A percentile compares a stretch with the other conserved stretches of the same genome.
phyloP scores from a whole-genome alignment of 2,113 vertebrate species.

The Oncorhynchus tshawytscha region DNA sequence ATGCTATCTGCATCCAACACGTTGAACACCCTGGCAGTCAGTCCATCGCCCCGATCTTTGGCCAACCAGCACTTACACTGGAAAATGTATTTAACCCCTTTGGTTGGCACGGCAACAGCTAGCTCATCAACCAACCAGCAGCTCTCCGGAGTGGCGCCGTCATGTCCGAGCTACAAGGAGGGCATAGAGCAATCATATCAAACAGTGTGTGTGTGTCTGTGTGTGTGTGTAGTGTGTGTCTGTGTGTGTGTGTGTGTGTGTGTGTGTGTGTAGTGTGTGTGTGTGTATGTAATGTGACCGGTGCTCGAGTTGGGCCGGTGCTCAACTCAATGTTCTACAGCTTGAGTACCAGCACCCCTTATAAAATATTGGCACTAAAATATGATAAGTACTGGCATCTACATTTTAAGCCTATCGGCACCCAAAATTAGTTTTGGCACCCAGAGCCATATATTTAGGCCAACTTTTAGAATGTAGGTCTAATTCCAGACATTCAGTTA shows the following conservation, averaged over 20 bases:
- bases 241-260: slow-evolving; percentile 25
- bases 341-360: too few relatives aligned
- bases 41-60: slow-evolving; percentile 91
- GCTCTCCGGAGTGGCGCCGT: slow-evolving; percentile 92
- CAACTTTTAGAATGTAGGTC: too few relatives aligned
- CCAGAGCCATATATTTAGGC: too few relatives aligned
- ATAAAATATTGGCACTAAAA: neutral
- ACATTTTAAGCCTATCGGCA: too few relatives aligned
- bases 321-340: too few relatives aligned
- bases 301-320: too few relatives aligned
- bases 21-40: slow-evolving; percentile 85
- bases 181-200: slow-evolving; percentile 31
- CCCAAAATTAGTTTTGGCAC: neutral
- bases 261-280: too few relatives aligned
- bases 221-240: slow-evolving; percentile 7
- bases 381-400: neutral
- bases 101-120: slow-evolving; percentile 86
- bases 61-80: slow-evolving; percentile 95
- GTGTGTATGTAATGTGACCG: neutral
- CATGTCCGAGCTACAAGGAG: slow-evolving; percentile 85
- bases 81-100: slow-evolving; percentile 87
- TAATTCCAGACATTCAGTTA: too few relatives aligned
- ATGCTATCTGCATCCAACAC: slow-evolving; percentile 87
- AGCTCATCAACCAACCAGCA: slow-evolving; percentile 95
- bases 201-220: slow-evolving; percentile 18